Conservation (phyloP, 2,113 vertebrate species). For the Serilophus lunatus region DNA sequence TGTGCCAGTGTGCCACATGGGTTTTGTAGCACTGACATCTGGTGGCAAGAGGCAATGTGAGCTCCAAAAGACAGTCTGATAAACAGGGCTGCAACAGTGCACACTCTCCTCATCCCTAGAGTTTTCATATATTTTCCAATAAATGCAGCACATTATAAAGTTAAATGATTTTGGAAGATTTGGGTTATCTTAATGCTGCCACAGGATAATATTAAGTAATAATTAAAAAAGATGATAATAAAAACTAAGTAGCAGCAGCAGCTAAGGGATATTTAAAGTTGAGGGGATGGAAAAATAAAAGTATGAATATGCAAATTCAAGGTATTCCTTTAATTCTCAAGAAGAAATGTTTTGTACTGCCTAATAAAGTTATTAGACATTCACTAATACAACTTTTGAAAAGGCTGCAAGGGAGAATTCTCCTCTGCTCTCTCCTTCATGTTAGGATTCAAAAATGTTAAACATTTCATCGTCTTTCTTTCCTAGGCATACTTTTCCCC, state of each 20-base stretch:
- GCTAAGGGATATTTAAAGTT: not conserved
- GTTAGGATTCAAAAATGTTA: not conserved
- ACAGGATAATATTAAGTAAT: not conserved
- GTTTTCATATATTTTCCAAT: not conserved
- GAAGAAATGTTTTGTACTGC: not conserved
- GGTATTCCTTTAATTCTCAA: not conserved
- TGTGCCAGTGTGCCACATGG: not conserved
- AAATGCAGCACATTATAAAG: not conserved
- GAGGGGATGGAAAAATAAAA: not conserved
- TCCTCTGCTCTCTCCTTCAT: not conserved
- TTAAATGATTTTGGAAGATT: not conserved
- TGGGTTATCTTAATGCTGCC: not conserved
- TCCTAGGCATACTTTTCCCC: not conserved
- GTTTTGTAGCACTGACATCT: constrained; percentile 33
- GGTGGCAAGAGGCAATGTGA: not conserved
- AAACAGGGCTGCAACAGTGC: rapidly evolving
- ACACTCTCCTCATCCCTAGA: rapidly evolving
- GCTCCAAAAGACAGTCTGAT: not conserved
- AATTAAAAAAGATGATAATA: not conserved
- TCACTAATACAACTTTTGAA: not conserved
- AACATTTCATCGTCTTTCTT: not conserved
- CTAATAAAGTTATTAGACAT: not conserved
- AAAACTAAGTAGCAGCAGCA: not conserved
- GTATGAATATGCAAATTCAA: not conserved
- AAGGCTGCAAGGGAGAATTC: not conserved